These are phyloP conservation scores for Drosophila auraria DNA, from an alignment of 1,140 invertebrate genomes.

Conservation along the genomic window DNA sequence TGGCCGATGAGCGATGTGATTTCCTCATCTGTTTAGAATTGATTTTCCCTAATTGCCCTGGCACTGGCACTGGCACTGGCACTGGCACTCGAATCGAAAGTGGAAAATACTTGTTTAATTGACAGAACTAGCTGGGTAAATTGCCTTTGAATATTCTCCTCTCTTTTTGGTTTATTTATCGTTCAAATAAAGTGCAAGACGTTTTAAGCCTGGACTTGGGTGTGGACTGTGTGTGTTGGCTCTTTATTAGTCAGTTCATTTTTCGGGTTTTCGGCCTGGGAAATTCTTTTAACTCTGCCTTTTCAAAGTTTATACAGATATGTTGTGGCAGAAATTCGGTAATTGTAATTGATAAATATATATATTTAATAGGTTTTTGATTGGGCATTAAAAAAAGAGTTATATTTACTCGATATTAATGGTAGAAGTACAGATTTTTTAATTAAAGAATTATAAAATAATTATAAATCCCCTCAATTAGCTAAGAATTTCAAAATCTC, in stretches of 20 bases:
- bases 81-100: conserved; percentile 27
- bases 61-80: too few relatives aligned
- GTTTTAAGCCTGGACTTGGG: background rate
- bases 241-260: background rate
- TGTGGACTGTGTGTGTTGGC: too few relatives aligned
- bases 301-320: too few relatives aligned
- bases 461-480: too few relatives aligned
- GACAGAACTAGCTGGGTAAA: conserved; percentile 1
- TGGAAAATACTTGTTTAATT: conserved; percentile 37
- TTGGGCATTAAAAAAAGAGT: background rate
- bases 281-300: background rate
- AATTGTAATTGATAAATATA: too few relatives aligned
- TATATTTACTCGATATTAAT: too few relatives aligned
- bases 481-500: too few relatives aligned
- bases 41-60: conserved; percentile 30
- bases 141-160: conserved; percentile 17
- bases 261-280: background rate
- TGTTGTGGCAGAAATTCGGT: too few relatives aligned
- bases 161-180: conserved; percentile 24
- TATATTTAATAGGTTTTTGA: too few relatives aligned
- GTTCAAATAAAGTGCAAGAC: conserved; percentile 26
- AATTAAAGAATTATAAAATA: too few relatives aligned
- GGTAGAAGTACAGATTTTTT: too few relatives aligned
- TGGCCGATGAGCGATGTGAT: conserved; percentile 28
- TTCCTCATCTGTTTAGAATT: conserved; percentile 43